Percentiles rank a stretch among this genome's conserved stretches.
These are phyloP conservation scores for Ondatra zibethicus DNA, from an alignment of 2,113 vertebrate genomes.

Conservation along the genomic window DNA sequence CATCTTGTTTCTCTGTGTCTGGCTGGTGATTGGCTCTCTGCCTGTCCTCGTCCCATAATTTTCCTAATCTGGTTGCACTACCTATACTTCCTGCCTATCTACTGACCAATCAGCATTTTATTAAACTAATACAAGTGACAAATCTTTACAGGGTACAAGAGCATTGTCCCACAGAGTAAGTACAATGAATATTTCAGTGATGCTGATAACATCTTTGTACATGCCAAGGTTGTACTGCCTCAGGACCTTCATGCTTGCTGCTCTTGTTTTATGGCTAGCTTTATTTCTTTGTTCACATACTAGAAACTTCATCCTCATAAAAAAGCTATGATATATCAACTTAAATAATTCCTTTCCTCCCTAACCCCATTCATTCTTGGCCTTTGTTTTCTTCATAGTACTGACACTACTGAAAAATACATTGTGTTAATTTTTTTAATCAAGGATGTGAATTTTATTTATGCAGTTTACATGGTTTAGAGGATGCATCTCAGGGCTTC, in stretches of 20 bases:
- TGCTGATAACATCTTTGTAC: not conserved
- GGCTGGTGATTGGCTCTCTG: too few species aligned
- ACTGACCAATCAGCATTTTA: too few species aligned
- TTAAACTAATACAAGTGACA: too few species aligned
- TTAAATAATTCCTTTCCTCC: not conserved
- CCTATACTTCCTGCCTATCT: too few species aligned
- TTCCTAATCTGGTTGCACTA: too few species aligned
- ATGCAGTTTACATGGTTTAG: not conserved
- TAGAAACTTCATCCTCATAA: not conserved
- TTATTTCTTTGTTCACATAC: not conserved
- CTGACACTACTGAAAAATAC: not conserved
- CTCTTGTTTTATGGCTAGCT: not conserved
- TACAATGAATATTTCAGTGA: not conserved
- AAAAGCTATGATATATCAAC: not conserved
- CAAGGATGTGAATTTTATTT: not conserved
- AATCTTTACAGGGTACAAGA: too few species aligned
- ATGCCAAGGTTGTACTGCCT: too few species aligned
- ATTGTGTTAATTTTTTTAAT: not conserved
- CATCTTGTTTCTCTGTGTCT: too few species aligned
- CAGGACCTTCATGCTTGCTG: not conserved
- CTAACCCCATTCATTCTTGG: not conserved
- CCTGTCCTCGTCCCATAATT: too few species aligned
- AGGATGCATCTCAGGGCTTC: not conserved
- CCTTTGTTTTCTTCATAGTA: conserved; percentile 1
- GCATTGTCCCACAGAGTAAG: too few species aligned